These are phyloP conservation scores for Orbicella faveolata DNA, from an alignment of 64 coral and sea anemone genomes.

Conservation along the genomic window DNA sequence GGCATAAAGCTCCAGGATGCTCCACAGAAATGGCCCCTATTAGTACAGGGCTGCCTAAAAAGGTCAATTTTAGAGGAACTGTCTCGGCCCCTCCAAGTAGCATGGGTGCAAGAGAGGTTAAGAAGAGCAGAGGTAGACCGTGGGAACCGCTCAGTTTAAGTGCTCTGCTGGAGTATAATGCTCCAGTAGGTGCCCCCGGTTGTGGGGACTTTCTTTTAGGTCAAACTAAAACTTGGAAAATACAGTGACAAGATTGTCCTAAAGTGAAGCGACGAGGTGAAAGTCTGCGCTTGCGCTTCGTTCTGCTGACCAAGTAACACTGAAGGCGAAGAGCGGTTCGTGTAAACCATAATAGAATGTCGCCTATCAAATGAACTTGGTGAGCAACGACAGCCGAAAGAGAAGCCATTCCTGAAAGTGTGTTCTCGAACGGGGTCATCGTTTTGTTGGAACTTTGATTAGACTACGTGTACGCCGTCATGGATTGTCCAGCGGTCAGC, in stretches of 20 bases:
- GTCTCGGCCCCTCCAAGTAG: conserved; percentile 74
- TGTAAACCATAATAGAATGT: no score
- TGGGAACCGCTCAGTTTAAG: conserved; percentile 83
- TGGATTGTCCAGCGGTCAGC: no score
- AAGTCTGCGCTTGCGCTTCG: no score
- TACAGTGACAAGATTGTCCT: background rate
- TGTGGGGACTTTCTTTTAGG: conserved; percentile 21
- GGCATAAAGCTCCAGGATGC: conserved; percentile 67
- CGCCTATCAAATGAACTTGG: no score
- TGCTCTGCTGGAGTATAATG: conserved; percentile 76
- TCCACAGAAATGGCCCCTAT: background rate
- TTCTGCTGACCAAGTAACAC: no score
- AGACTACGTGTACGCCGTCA: no score
- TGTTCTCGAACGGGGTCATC: no score
- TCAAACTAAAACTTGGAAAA: conserved; percentile 57
- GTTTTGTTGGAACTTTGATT: no score
- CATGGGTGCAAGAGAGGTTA: conserved; percentile 51
- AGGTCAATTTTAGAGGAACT: conserved; percentile 50
- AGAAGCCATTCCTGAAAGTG: no score
- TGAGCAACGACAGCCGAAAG: no score
- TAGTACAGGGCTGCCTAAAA: background rate
- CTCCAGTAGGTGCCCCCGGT: conserved; percentile 18
- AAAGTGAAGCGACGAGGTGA: no score
- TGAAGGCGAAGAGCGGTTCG: no score
- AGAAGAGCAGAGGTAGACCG: conserved; percentile 3